Evolutionary conservation across 2,113 vertebrate genomes (phyloP).

Genomic region (Propithecus coquereli): DNA sequence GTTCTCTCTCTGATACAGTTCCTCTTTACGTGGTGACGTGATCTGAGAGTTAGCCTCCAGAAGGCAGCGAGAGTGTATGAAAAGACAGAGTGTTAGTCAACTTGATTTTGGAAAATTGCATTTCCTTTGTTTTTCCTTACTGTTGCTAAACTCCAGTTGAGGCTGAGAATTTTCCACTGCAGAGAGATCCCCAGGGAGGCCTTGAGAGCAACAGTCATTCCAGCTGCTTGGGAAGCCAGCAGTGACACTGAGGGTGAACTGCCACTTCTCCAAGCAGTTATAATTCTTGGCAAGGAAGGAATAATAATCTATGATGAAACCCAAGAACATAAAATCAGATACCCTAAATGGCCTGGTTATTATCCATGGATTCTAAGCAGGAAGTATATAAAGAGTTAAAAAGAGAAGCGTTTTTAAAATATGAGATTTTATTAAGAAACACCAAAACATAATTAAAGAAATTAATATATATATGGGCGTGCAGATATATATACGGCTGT

Average conservation of each 20-base stretch:
- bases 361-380: neutral
- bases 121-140: conserved; percentile 43
- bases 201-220: neutral
- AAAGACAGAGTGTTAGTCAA: neutral
- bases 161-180: conserved; percentile 62
- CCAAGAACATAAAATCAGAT: conserved; percentile 6
- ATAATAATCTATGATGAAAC: conserved; percentile 24
- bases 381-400: neutral
- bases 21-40: neutral
- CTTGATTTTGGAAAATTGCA: conserved; percentile 40
- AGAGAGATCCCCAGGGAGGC: conserved; percentile 8
- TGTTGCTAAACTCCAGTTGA: conserved; percentile 35
- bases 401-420: neutral
- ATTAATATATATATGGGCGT: neutral
- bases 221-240: conserved; percentile 55
- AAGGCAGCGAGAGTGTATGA: neutral
- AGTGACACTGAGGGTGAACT: neutral
- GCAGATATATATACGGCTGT: neutral
- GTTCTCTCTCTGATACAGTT: neutral
- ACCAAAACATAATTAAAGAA: neutral
- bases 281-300: conserved; percentile 32
- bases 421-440: neutral
- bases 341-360: neutral
- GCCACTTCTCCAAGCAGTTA: conserved; percentile 36
- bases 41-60: neutral